Percentiles rank a stretch among this genome's conserved stretches.
Evolutionary conservation across 2,888 invertebrate genomes (phyloP).

Genomic region (Heliconius charithonia): DNA sequence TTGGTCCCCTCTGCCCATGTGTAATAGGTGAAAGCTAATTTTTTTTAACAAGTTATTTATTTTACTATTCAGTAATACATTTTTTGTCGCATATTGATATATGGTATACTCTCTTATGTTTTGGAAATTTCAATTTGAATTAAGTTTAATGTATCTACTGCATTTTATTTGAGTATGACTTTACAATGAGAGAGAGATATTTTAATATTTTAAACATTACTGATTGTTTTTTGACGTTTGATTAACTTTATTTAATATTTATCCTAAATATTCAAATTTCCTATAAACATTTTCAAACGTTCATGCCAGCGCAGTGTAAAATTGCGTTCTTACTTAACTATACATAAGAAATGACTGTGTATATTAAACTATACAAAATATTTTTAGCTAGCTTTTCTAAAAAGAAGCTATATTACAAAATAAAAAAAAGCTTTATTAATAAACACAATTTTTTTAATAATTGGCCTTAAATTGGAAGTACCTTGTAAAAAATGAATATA

Average conservation of each 20-base stretch:
- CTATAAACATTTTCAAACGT: too few relatives aligned
- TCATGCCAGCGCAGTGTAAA: neutral
- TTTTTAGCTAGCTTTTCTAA: too few relatives aligned
- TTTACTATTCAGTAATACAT: too few relatives aligned
- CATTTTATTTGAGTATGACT: neutral
- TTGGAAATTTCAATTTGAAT: neutral
- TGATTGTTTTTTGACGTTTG: neutral
- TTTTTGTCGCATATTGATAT: neutral
- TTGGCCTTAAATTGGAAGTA: too few relatives aligned
- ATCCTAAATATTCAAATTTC: neutral
- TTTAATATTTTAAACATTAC: neutral
- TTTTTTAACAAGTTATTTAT: too few relatives aligned
- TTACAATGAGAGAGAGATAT: too few relatives aligned
- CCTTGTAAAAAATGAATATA: too few relatives aligned
- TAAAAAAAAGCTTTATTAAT: too few relatives aligned
- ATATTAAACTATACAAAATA: neutral
- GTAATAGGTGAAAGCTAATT: too few relatives aligned
- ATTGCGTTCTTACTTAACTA: neutral
- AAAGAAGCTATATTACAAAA: too few relatives aligned
- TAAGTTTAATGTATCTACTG: neutral
- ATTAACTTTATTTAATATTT: neutral
- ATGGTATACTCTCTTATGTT: neutral
- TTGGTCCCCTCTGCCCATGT: too few relatives aligned
- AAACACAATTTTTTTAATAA: too few relatives aligned
- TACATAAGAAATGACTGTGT: neutral